Evolutionary conservation across 1,140 invertebrate species (phyloP).

Genomic region (Calephelis virginiensis): DNA sequence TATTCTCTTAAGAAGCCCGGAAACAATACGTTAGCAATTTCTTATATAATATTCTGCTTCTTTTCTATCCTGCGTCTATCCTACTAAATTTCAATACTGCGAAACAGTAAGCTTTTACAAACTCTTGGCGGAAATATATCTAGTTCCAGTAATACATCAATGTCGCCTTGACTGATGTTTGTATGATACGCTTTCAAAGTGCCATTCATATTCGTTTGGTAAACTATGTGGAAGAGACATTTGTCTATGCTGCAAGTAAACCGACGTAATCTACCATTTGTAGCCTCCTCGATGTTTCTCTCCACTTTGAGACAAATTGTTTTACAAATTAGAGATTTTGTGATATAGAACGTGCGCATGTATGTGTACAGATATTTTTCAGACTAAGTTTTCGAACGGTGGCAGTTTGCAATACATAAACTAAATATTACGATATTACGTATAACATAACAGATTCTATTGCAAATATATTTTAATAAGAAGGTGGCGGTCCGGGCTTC

Average conservation of each 20-base stretch:
- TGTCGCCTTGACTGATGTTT: constrained; percentile 1
- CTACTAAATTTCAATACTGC: too few species aligned
- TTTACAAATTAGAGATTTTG: neutral
- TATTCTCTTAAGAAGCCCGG: too few species aligned
- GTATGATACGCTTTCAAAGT: constrained; percentile 17
- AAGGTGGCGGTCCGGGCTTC: too few species aligned
- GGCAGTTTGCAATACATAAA: too few species aligned
- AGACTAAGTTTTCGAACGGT: too few species aligned
- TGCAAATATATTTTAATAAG: too few species aligned
- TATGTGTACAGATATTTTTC: neutral
- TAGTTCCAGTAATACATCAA: constrained; percentile 8
- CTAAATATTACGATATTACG: too few species aligned
- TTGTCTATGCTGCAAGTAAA: constrained; percentile 13
- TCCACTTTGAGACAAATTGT: constrained; percentile 16
- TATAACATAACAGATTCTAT: too few species aligned
- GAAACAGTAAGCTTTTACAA: neutral
- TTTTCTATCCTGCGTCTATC: too few species aligned
- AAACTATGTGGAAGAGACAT: constrained; percentile 17
- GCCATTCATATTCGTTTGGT: constrained; percentile 11
- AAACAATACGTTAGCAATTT: too few species aligned
- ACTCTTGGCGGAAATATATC: neutral
- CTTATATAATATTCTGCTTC: too few species aligned
- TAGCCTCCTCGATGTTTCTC: constrained; percentile 10
- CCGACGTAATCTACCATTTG: constrained; percentile 13
- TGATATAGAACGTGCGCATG: neutral